These are phyloP conservation scores for Crenuchus spilurus DNA, from an alignment of 2,797 vertebrate species.

Conservation along the genomic window DNA sequence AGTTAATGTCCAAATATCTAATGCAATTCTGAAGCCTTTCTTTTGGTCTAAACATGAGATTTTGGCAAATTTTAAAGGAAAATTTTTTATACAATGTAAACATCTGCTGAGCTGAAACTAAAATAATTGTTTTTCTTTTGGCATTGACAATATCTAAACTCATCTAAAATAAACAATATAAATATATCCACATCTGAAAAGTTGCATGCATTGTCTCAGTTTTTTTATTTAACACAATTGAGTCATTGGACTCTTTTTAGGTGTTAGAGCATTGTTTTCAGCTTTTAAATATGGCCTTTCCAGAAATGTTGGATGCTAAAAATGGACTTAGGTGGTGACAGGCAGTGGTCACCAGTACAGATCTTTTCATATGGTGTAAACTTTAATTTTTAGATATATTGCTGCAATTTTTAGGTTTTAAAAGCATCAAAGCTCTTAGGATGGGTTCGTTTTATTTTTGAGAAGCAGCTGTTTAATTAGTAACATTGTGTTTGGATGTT, in stretches of 20 bases:
- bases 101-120: too few relatives aligned
- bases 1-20: too few relatives aligned
- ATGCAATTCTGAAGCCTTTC: too few relatives aligned
- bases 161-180: neutral
- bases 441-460: neutral
- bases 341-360: neutral
- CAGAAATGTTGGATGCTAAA: neutral
- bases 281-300: slow-evolving; percentile 27
- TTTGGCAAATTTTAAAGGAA: too few relatives aligned
- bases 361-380: slow-evolving; percentile 27
- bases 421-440: neutral
- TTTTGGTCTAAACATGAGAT: too few relatives aligned
- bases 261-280: slow-evolving; percentile 1
- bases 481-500: neutral
- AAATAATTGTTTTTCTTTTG: too few relatives aligned
- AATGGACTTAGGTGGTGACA: slow-evolving; percentile 16
- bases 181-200: too few relatives aligned
- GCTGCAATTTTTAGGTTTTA: neutral
- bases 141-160: too few relatives aligned
- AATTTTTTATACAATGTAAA: too few relatives aligned
- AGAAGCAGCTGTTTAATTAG: neutral
- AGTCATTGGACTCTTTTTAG: neutral
- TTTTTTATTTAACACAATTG: neutral
- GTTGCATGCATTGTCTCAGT: too few relatives aligned
- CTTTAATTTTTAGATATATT: neutral